Evolutionary conservation across 1,140 invertebrate species (phyloP), one percentile per base, ranked within the genome.

Genomic region (Manduca sexta): DNA sequence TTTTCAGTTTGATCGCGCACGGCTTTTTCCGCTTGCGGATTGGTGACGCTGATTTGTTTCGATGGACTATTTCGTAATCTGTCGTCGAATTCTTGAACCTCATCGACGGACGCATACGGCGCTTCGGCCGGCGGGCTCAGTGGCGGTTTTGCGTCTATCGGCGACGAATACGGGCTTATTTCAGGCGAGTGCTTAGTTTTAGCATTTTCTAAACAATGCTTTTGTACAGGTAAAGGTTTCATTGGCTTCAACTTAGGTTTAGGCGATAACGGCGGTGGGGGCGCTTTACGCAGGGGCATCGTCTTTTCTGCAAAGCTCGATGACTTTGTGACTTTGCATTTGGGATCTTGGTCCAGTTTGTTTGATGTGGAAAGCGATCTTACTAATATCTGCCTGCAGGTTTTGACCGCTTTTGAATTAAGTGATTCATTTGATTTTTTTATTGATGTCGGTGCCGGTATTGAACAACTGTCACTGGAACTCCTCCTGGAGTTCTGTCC

Each of bases 241-340:
- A 86, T 81, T 71, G 74, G 74, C 60, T 84, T 86, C 49, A 84
- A 67, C 61, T 78, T 86, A 65, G 83, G 86, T 61, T 87, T 86
- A 14, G 86, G 86, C 26, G 84, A 86, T 53, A 84, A 60, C 10
- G 87, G 87, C 34, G 87, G 87, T 31, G 87, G 86, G 10, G 87
- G 87, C 8, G 87, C 87, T 66, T 75, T 86, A 15, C 87, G 68
- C 38, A 86, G 64, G 17, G 87, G 87, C 33, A 87, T 57, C 1
- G 84, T 79, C 59, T 86, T 87, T 40, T 87, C 84, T 3, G 83
- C 84, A 45, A 87, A 86, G 74, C 85, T 86, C 39, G 85, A 86
- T 7, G 86, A 86, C 49, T 88, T 87, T 29, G 74, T 63, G 37
- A 87, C 76, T 64, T 82, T 85, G 39, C 69, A 72, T 53, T 85